These are phyloP conservation scores for Phorcus lineatus DNA, from an alignment of 2,888 invertebrate species.

Conservation along the genomic window DNA sequence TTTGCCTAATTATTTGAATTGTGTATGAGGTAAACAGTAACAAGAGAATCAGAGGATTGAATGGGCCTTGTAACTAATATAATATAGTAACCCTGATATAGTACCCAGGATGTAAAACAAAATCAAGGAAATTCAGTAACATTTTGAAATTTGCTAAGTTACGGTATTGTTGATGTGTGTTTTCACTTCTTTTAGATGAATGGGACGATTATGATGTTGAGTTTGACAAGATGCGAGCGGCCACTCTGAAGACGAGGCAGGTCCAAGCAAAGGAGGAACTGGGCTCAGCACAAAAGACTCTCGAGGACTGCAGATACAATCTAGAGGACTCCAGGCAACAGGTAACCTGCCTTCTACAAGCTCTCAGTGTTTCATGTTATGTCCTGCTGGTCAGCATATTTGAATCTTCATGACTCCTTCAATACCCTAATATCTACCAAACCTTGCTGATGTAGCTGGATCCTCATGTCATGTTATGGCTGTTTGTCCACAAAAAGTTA, in stretches of 20 bases:
- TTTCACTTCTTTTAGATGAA: slow-evolving; percentile 58
- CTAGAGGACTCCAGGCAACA: slow-evolving; percentile 70
- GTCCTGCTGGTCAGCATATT: too few relatives aligned
- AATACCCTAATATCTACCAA: too few relatives aligned
- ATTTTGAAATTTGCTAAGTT: too few relatives aligned
- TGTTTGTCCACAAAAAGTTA: too few relatives aligned
- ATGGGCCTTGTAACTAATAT: not conserved
- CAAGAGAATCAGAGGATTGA: too few relatives aligned
- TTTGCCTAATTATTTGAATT: too few relatives aligned
- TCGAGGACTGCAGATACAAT: slow-evolving; percentile 69
- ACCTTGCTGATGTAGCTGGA: too few relatives aligned
- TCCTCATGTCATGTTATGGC: too few relatives aligned
- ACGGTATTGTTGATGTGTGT: not conserved
- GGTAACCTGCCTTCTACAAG: slow-evolving; percentile 43
- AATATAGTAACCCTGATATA: not conserved
- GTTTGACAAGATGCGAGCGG: slow-evolving; percentile 75
- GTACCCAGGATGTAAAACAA: not conserved
- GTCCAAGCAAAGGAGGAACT: slow-evolving; percentile 73
- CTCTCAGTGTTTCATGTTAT: too few relatives aligned
- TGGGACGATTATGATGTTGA: slow-evolving; percentile 75
- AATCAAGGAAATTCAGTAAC: too few relatives aligned
- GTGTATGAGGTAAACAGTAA: too few relatives aligned
- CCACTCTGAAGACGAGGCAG: slow-evolving; percentile 71
- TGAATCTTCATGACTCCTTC: too few relatives aligned
- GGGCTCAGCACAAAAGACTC: slow-evolving; percentile 56